Conservation (phyloP, 2,113 vertebrate genomes). For the Prochilodus magdalenae region DNA sequence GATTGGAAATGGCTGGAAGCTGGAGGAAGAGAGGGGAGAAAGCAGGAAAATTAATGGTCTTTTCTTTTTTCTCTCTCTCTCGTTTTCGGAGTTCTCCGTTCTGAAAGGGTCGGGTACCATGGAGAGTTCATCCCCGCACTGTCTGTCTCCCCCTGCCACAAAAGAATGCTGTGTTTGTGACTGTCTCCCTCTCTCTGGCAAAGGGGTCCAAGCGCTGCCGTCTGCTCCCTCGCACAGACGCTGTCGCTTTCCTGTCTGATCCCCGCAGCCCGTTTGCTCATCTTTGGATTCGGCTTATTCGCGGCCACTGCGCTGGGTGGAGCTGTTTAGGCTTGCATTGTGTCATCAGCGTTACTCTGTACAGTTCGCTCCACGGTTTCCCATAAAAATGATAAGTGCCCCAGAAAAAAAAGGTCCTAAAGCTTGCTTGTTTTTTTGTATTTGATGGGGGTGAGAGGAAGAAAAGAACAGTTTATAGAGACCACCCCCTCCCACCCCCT, state of each 20-base stretch:
- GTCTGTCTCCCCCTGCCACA: conserved; percentile 71
- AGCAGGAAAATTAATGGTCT: conserved; percentile 45
- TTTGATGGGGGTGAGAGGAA: conserved; percentile 33
- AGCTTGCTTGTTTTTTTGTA: conserved; percentile 39
- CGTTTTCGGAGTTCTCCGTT: conserved; percentile 68
- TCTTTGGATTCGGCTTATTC: conserved; percentile 75
- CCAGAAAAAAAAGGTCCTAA: conserved; percentile 51
- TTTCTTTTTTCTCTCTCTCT: conserved; percentile 26
- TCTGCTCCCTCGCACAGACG: conserved; percentile 57
- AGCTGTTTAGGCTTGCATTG: conserved; percentile 58
- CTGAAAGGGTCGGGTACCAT: conserved; percentile 63
- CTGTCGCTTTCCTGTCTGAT: conserved; percentile 61
- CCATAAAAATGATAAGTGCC: conserved; percentile 51
- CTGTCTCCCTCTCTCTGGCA: conserved; percentile 67
- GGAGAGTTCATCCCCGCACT: conserved; percentile 67
- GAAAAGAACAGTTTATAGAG: conserved; percentile 52
- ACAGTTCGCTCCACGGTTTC: conserved; percentile 34
- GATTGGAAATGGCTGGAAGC: conserved; percentile 53
- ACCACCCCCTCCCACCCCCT: conserved; percentile 24
- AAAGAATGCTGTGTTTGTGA: conserved; percentile 74
- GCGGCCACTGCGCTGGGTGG: conserved; percentile 61
- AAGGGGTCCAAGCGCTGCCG: conserved; percentile 72
- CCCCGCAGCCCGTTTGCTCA: conserved; percentile 64
- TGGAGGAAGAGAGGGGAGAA: conserved; percentile 29
- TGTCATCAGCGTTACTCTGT: conserved; percentile 39